Base-by-base conservation (phyloP, 2,113 vertebrate genomes). In the Centropristis striata region DNA sequence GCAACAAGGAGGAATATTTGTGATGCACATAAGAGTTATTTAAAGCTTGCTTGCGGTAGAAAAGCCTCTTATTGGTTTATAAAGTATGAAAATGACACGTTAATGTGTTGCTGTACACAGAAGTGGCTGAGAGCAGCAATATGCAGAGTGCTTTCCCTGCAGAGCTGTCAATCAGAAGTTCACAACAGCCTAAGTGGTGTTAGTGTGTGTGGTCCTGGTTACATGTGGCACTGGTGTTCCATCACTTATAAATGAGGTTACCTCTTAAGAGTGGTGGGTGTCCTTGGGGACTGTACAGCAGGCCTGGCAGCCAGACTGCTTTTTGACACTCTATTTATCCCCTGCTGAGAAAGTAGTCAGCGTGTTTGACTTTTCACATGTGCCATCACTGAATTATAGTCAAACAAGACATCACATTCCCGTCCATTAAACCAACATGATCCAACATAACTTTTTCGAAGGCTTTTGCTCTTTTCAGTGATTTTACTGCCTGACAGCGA, bases 221-320 rank as follows among this genome's bases (percentile, higher is more conserved):
- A 78, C 55, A 69, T 87, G 68, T 85, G 88, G 60, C 21, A 66
- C 27, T 78, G 85, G 70, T 78, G 85, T 88, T 68, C 57, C 85
- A 92, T 90, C 78, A 91, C 68, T 92, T 88, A 91, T 92, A 65
- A 66, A 92, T 92, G 90, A 90, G 66, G 77, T 86, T 79, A 71
- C 75, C 79, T 87, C 83, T 80, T 88, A 83, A 84, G 87, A 84
- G 84, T 23, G 70, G 54, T 1, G 16, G 16, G 10, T 41, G 85
- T 77, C 76, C 86, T 71, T 18, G 14, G 59, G 72, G 67, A 63
- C 39, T 5, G n/a, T 13, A 46, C 32, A 25, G 58, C 42, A 20
- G 59, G 46, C 49, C 50, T 8, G 7, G n/a, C 65, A 81, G 73
- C 68, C 63, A 61, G 51, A 23, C 53, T 75, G 55, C 72, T 78